These are phyloP conservation scores for Seriola dumerili DNA, from an alignment of 2,113 vertebrate genomes.

Conservation along the genomic window DNA sequence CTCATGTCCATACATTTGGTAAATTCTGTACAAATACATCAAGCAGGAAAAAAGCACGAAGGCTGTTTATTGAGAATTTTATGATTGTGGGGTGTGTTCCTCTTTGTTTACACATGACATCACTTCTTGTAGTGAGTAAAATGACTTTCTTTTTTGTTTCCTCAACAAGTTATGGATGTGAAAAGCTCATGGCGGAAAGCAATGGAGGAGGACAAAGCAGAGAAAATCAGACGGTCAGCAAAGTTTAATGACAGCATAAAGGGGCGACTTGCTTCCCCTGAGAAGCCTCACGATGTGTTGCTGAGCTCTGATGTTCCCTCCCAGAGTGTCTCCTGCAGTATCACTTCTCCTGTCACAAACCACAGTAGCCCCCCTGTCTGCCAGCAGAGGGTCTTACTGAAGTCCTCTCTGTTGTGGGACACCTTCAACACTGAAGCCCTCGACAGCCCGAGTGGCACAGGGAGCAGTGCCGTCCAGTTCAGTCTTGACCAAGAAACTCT, in stretches of 20 bases:
- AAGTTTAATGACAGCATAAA: constrained; percentile 7
- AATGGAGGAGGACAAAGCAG: constrained; percentile 72
- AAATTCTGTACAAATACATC: not conserved
- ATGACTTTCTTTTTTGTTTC: not conserved
- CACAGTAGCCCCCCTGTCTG: constrained; percentile 17
- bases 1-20: not conserved
- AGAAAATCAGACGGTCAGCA: constrained; percentile 38
- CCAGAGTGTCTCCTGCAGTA: not conserved
- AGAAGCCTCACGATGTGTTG: not conserved
- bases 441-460: constrained; percentile 52
- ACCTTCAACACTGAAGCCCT: constrained; percentile 43
- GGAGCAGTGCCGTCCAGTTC: constrained; percentile 70
- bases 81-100: not conserved
- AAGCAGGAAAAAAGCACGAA: not conserved
- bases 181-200: constrained; percentile 84
- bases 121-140: not conserved
- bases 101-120: not conserved
- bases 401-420: constrained; percentile 70
- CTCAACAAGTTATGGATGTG: constrained; percentile 78
- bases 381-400: constrained; percentile 47
- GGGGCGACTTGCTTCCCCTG: not conserved
- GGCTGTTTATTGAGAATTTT: not conserved
- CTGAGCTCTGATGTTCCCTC: not conserved
- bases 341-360: not conserved
- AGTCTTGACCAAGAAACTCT: constrained; percentile 80